Base-by-base conservation (phyloP, 2,797 vertebrate species). In the Australoheros facetus region DNA sequence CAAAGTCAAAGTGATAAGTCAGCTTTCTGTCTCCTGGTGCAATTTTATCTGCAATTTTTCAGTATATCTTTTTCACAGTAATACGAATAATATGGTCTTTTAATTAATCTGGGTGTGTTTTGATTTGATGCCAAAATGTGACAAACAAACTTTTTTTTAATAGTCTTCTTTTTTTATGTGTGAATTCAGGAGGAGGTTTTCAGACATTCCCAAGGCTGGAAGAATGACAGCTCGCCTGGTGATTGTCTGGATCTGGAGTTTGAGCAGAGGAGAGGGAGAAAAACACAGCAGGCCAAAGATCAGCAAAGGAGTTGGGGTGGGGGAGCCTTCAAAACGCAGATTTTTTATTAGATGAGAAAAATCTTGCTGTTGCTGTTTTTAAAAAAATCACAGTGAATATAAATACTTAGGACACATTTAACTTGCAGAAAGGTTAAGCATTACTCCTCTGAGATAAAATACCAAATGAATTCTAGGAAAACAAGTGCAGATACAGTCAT, bases 171-270 rank as follows among this genome's bases (percentile, higher is more conserved):
- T 55, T 48, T 55, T 48, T 7, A 79, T 7, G 48, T 86, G 79
- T 85, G 82, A 90, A 91, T 88, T 91, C 82, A 83, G 77, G 79
- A 57, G 75, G 81, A 87, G 83, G 78, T 72, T 91, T 89, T 82
- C 73, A 89, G 88, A 92, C 90, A 94, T 94, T 94, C 91, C 92
- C 87, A 88, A 73, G 90, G 80, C 81, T 92, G 77, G 71, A 88
- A 88, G 91, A 92, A 82, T 88, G 91, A 94, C 90, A 93, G 91
- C 88, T 90, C 37, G 91, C 91, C 93, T 94, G 93, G 91, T 85
- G 89, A 93, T 91, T 62, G 91, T 93, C 92, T 92, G 83, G 80
- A 84, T 88, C 83, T 82, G 81, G 84, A 72, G 81, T 93, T 83
- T 88, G 75, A 87, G 87, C 30, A 82, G 75, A 87, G n/a, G 60